Conservation (phyloP, 2,797 vertebrate genomes). For the Squalus acanthias region DNA sequence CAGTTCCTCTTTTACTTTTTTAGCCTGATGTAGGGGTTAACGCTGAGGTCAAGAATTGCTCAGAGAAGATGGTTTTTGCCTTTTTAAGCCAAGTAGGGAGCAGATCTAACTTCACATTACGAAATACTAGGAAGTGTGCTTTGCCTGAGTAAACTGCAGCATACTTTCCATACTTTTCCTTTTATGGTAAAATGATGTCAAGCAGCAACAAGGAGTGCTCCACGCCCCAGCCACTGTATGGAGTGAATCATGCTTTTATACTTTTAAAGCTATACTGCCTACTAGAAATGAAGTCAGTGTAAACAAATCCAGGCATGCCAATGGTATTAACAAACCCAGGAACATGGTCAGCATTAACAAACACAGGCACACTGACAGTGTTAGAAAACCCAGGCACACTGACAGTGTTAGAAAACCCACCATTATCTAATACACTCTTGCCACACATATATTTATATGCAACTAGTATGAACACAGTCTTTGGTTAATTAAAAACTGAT, state of each 20-base stretch:
- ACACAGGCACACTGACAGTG: not conserved
- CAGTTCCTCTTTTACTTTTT: not conserved
- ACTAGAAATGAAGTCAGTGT: not conserved
- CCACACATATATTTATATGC: not conserved
- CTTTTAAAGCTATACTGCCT: not conserved
- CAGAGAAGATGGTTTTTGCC: not conserved
- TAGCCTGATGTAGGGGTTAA: not conserved
- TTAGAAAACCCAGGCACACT: not conserved
- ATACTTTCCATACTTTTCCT: conserved; percentile 37
- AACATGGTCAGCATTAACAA: not conserved
- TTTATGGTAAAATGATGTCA: conserved; percentile 38
- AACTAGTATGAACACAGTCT: not conserved
- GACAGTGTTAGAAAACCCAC: not conserved
- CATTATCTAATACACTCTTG: not conserved
- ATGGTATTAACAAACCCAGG: not conserved
- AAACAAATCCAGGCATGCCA: conserved; percentile 32
- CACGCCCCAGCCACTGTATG: not conserved
- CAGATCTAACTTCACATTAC: not conserved
- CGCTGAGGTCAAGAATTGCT: not conserved
- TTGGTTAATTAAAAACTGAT: not conserved
- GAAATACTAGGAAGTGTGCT: not conserved
- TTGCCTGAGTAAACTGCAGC: conserved; percentile 32
- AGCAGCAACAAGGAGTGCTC: conserved; percentile 25
- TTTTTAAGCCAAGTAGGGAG: conserved; percentile 11
- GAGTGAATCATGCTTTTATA: not conserved